A percentile compares a stretch with the other conserved stretches of the same genome.
Conservation (phyloP, 2,888 invertebrate genomes). For the Pollenia angustigena region DNA sequence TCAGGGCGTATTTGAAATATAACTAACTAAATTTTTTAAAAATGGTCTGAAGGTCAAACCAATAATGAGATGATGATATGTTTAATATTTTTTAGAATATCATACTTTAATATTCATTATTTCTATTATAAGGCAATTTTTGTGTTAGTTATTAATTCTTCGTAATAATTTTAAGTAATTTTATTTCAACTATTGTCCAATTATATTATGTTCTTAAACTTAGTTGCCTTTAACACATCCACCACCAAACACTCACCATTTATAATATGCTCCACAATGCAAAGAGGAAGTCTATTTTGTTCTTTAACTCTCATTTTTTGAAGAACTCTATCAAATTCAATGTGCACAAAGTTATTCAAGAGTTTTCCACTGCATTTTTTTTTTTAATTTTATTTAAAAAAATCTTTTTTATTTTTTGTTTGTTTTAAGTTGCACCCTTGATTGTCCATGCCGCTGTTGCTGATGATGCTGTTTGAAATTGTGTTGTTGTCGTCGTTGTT, state of each 20-base stretch:
- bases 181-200: constrained; percentile 65
- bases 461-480: constrained; percentile 30
- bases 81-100: too few relatives aligned
- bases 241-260: not conserved
- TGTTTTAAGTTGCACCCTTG: constrained; percentile 48
- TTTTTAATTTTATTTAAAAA: constrained; percentile 23
- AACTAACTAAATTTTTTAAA: too few relatives aligned
- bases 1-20: too few relatives aligned
- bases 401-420: constrained; percentile 22
- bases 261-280: not conserved
- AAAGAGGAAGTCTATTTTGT: constrained; percentile 27
- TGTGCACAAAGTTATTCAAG: constrained; percentile 9
- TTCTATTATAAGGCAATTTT: too few relatives aligned
- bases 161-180: not conserved
- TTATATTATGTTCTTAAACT: constrained; percentile 67
- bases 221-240: constrained; percentile 57
- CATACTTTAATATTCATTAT: too few relatives aligned
- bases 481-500: constrained; percentile 29
- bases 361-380: constrained; percentile 12
- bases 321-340: constrained; percentile 28
- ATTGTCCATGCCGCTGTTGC: constrained; percentile 58
- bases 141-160: not conserved
- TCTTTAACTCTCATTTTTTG: constrained; percentile 21
- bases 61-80: too few relatives aligned
- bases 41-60: too few relatives aligned